Evolutionary conservation across 2,888 invertebrate genomes (phyloP).

Genomic region (Andricus quercusramuli): DNA sequence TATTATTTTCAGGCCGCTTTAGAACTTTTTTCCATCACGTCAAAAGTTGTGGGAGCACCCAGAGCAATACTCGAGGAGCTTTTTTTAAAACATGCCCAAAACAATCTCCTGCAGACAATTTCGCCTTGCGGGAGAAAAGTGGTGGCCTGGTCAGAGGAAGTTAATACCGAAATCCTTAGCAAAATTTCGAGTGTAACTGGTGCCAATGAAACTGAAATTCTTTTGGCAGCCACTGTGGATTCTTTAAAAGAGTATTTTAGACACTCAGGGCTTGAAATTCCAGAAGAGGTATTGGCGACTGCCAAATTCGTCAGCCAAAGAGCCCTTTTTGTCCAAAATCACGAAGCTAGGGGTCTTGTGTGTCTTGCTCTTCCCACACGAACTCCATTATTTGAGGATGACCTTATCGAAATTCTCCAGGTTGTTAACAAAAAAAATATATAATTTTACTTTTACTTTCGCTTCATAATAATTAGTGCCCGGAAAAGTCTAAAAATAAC

Average conservation of each 20-base stretch:
- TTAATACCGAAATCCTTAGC: constrained; percentile 81
- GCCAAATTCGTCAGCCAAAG: constrained; percentile 83
- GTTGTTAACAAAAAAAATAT: constrained; percentile 50
- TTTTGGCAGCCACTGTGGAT: constrained; percentile 83
- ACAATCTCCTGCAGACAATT: constrained; percentile 82
- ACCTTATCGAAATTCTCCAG: constrained; percentile 75
- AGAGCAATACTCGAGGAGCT: constrained; percentile 82
- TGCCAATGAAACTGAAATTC: constrained; percentile 83
- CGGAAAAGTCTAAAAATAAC: no score
- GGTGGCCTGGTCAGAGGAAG: constrained; percentile 86
- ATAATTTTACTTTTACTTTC: not conserved
- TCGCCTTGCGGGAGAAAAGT: constrained; percentile 87
- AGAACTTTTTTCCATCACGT: constrained; percentile 77
- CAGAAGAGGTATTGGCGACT: constrained; percentile 83
- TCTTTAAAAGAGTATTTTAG: constrained; percentile 84
- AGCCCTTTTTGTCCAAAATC: constrained; percentile 80
- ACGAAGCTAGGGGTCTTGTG: constrained; percentile 82
- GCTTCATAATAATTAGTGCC: no score
- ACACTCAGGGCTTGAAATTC: constrained; percentile 80
- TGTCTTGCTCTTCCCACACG: constrained; percentile 83
- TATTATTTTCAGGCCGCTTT: constrained; percentile 66
- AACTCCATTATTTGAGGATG: constrained; percentile 73
- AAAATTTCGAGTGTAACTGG: constrained; percentile 82
- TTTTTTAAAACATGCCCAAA: constrained; percentile 80
- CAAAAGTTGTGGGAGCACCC: constrained; percentile 79